These are phyloP conservation scores for Coreoperca whiteheadi DNA, from an alignment of 2,113 vertebrate species.

Conservation along the genomic window DNA sequence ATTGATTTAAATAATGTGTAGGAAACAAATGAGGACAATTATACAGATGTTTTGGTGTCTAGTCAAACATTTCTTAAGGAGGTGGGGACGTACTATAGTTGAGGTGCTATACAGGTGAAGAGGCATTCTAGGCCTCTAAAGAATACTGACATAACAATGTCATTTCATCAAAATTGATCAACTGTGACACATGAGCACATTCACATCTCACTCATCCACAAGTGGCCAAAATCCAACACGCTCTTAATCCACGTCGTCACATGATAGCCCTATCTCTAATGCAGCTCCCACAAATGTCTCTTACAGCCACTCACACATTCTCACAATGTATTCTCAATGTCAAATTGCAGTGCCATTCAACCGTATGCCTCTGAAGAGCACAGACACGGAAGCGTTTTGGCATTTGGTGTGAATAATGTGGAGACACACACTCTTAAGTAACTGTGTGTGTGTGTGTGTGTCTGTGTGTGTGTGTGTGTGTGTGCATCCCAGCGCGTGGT, in stretches of 20 bases:
- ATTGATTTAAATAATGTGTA: not conserved
- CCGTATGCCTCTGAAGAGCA: constrained; percentile 51
- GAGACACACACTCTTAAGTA: constrained; percentile 52
- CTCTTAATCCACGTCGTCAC: constrained; percentile 48
- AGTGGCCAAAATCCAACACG: constrained; percentile 49
- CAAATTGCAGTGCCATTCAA: constrained; percentile 43
- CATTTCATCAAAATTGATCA: not conserved
- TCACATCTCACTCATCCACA: constrained; percentile 52
- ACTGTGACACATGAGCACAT: constrained; percentile 27
- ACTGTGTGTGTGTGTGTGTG: constrained; percentile 28
- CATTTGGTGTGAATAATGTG: constrained; percentile 72
- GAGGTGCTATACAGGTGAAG: not conserved
- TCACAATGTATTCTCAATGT: constrained; percentile 69
- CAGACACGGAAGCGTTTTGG: constrained; percentile 55
- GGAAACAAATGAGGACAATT: not conserved
- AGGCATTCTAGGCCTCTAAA: not conserved
- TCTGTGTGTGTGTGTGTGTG: constrained; percentile 27
- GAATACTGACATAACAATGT: not conserved
- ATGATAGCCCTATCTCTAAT: constrained; percentile 54
- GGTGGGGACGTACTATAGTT: not conserved
- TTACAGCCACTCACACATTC: constrained; percentile 57
- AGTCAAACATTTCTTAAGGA: not conserved
- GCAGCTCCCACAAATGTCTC: constrained; percentile 66
- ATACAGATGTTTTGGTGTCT: not conserved
- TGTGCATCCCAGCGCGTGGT: constrained; percentile 12